Percentiles rank a stretch among this genome's conserved stretches.
Evolutionary conservation across 1,140 invertebrate species (phyloP).

Genomic region (Drusus annulatus): DNA sequence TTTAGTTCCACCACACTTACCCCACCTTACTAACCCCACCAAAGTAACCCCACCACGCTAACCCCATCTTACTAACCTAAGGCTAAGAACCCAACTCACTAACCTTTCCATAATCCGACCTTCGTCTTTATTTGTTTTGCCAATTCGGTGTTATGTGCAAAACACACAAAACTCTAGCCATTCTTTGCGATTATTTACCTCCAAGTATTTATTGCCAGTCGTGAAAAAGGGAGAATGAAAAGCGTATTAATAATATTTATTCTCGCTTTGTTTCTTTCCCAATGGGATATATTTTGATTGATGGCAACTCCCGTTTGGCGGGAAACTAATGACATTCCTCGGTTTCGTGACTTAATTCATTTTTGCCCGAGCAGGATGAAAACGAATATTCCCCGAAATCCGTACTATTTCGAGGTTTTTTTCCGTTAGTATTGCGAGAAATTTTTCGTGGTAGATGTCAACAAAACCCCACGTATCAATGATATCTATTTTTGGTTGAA

Average conservation of each 20-base stretch:
- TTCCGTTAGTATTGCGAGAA: too few species aligned
- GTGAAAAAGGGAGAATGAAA: conserved; percentile 7
- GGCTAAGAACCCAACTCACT: too few species aligned
- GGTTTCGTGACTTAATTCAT: conserved; percentile 45
- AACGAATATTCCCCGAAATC: too few species aligned
- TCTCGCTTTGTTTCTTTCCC: conserved; percentile 34
- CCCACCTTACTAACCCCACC: too few species aligned
- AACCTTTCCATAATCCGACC: neutral
- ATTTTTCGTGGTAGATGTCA: too few species aligned
- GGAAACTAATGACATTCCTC: conserved; percentile 24
- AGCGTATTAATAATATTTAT: conserved; percentile 43
- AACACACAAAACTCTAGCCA: neutral
- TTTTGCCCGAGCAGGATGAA: neutral
- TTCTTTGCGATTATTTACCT: conserved; percentile 29
- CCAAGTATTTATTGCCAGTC: conserved; percentile 40
- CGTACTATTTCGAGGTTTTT: too few species aligned
- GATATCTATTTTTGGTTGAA: too few species aligned
- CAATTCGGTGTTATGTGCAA: neutral
- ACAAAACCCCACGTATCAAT: too few species aligned
- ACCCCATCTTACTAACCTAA: neutral
- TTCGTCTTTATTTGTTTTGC: conserved; percentile 28
- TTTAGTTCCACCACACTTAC: too few species aligned
- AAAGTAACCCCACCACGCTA: neutral
- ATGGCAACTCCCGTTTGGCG: conserved; percentile 36
- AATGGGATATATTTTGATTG: conserved; percentile 43